These are phyloP conservation scores for Pyrochroa serraticornis DNA, from an alignment of 2,888 invertebrate species.

Conservation along the genomic window DNA sequence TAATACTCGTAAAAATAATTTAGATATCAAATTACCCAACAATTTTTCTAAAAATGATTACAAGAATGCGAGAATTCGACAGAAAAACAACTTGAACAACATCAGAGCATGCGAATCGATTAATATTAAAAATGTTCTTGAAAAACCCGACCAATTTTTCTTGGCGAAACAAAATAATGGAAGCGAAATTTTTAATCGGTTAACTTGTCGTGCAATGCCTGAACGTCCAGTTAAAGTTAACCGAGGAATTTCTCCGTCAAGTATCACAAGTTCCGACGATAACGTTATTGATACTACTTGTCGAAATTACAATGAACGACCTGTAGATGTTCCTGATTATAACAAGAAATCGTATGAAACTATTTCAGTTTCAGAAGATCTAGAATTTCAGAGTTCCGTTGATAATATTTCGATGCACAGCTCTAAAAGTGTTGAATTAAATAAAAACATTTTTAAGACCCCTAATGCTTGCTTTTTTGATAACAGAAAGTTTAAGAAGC, in stretches of 20 bases:
- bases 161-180: conserved; percentile 40
- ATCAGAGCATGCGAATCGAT: conserved; percentile 50
- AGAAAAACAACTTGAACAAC: conserved; percentile 52
- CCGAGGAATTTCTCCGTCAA: conserved; percentile 32
- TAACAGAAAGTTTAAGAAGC: conserved; percentile 43
- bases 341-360: conserved; percentile 43
- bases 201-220: conserved; percentile 73
- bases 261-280: conserved; percentile 42
- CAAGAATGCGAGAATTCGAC: conserved; percentile 33
- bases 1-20: conserved; percentile 33
- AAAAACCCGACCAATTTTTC: conserved; percentile 34
- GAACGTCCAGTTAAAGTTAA: conserved; percentile 57
- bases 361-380: conserved; percentile 43
- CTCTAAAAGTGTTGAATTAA: conserved; percentile 63
- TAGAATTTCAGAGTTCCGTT: conserved; percentile 51
- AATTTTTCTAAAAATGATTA: conserved; percentile 32
- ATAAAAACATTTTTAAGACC: conserved; percentile 51
- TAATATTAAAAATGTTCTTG: conserved; percentile 42
- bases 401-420: conserved; percentile 68
- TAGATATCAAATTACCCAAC: conserved; percentile 32
- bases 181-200: conserved; percentile 48
- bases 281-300: conserved; percentile 32
- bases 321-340: conserved; percentile 52
- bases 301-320: conserved; percentile 48
- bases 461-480: conserved; percentile 47